Evolutionary conservation across 2,888 invertebrate genomes (phyloP), one percentile per base, ranked within the genome.

Genomic region (Bombylius discolor): DNA sequence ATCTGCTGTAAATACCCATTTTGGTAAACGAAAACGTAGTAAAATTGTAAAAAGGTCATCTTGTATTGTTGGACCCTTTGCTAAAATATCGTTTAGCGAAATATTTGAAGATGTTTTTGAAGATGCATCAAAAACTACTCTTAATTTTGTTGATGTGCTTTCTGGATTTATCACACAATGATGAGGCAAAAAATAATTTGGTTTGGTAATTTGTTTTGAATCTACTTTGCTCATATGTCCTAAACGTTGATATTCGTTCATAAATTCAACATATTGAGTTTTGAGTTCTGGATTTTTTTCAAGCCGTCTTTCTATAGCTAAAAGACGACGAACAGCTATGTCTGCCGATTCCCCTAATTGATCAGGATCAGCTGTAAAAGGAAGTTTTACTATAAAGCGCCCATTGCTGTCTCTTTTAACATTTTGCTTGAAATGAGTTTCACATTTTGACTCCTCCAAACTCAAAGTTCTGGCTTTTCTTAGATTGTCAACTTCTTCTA

Each of bases 211-310:
- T 23, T 23, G 14, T 5, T 5, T 14, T 5, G 13, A 23, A 8
- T 34, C 31, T 14, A 56, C 46, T 56, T 49, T 53, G n/a, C 44
- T 42, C 62, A 64, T 65, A 42, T 65, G 63, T 48, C 56, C 58
- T 53, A 61, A 48, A 4, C 50, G n/a, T 14, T 53, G 34, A 42
- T 64, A 63, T 52, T 64, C 62, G 11, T 59, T 36, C 59, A 64
- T 63, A 32, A 65, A 63, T 13, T 60, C 31, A 9, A 44, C 23
- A 52, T 64, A 64, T 50, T 62, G 55, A 11, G 12, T 33, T 44
- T 53, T 60, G 32, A 63, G 36, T 47, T 55, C 34, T 8, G 56
- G 51, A 47, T 62, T 51, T 36, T 54, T 58, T 14, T n/a, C 45
- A 31, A 63, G 53, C 47, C 58, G 58, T 39, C 53, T 50, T 60